These are phyloP conservation scores for Dendroctonus valens DNA, from an alignment of 1,140 invertebrate genomes.

Conservation along the genomic window DNA sequence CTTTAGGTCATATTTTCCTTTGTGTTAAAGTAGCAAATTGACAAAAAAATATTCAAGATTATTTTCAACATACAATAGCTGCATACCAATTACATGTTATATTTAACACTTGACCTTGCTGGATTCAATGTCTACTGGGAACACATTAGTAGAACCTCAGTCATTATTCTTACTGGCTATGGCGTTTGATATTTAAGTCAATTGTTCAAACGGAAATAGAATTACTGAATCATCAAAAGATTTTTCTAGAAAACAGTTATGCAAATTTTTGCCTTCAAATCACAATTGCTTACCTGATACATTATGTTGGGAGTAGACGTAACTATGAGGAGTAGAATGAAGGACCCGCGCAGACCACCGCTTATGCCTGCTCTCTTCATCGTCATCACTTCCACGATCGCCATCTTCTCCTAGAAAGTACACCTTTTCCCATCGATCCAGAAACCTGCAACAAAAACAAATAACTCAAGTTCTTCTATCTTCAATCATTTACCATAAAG, in stretches of 20 bases:
- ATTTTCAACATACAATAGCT: too few species aligned
- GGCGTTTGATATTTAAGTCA: too few species aligned
- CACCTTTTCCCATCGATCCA: constrained; percentile 82
- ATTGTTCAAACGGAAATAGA: not conserved
- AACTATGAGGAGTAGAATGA: constrained; percentile 73
- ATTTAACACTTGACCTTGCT: too few species aligned
- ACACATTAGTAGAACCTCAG: too few species aligned
- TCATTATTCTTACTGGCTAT: too few species aligned
- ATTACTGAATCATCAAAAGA: not conserved
- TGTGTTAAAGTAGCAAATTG: too few species aligned
- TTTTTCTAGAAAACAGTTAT: constrained; percentile 4
- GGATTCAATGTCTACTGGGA: too few species aligned
- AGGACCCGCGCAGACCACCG: constrained; percentile 66
- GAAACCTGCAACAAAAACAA: constrained; percentile 60
- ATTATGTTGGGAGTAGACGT: constrained; percentile 81
- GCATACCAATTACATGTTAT: too few species aligned
- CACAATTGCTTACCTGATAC: constrained; percentile 62
- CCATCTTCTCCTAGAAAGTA: constrained; percentile 80
- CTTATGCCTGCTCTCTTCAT: constrained; percentile 71
- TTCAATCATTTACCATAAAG: not conserved
- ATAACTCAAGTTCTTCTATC: not conserved
- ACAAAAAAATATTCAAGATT: too few species aligned
- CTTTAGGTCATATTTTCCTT: too few species aligned
- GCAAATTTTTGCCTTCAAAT: not conserved
- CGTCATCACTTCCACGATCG: constrained; percentile 71